Evolutionary conservation across 1,140 invertebrate species (phyloP).

Genomic region (Agrilus planipennis): DNA sequence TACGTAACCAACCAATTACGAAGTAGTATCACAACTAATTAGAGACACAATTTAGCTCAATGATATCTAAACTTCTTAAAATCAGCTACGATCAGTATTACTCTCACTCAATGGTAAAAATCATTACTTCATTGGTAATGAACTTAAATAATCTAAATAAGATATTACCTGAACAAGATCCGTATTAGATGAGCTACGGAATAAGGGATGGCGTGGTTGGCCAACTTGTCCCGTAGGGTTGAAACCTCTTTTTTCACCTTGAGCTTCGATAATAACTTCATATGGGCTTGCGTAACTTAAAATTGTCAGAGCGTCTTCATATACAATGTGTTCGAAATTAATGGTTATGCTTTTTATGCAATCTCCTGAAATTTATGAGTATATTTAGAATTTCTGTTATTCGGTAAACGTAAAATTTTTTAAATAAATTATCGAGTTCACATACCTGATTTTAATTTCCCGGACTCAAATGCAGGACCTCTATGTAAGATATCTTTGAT

Average conservation of each 20-base stretch:
- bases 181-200: constrained; percentile 35
- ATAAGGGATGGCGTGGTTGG: constrained; percentile 28
- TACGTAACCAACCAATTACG: too few species aligned
- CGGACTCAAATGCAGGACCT: constrained; percentile 77
- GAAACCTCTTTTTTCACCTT: constrained; percentile 27
- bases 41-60: too few species aligned
- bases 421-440: constrained; percentile 4
- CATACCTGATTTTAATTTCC: constrained; percentile 67
- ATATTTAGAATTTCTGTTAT: neutral
- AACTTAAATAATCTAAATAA: too few species aligned
- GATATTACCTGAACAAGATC: constrained; percentile 41
- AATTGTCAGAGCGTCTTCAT: constrained; percentile 81
- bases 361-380: constrained; percentile 58
- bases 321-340: constrained; percentile 76
- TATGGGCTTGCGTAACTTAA: constrained; percentile 87
- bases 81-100: too few species aligned
- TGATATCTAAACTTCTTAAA: too few species aligned
- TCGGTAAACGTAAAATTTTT: neutral
- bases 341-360: constrained; percentile 75
- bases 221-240: constrained; percentile 14
- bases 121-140: too few species aligned
- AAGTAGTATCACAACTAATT: too few species aligned
- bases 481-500: constrained; percentile 76
- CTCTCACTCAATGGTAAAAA: too few species aligned
- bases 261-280: constrained; percentile 61